phyloP scores from a whole-genome alignment of 2,888 invertebrate genomes.

The Leptarthrus brevirostris region DNA sequence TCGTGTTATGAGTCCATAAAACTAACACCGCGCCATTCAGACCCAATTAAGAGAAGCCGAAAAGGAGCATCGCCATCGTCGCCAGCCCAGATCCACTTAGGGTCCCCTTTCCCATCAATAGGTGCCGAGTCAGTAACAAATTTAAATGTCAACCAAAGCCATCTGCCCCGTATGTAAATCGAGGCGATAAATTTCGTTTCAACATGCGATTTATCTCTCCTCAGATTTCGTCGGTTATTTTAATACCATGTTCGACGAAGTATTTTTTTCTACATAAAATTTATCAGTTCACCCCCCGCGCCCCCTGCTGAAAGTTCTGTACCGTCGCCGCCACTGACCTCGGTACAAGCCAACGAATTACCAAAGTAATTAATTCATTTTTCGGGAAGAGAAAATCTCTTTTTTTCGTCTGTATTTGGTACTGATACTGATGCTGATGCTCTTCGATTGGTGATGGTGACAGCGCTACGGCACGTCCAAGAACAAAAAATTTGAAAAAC shows the following conservation, averaged over 20 bases:
- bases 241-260: slow-evolving; percentile 46
- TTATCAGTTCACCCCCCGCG: neutral
- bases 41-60: slow-evolving; percentile 36
- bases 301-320: neutral
- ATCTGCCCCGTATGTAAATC: slow-evolving; percentile 54
- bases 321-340: neutral
- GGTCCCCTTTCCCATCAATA: slow-evolving; percentile 5
- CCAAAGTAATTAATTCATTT: slow-evolving; percentile 40
- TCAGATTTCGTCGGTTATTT: slow-evolving; percentile 48
- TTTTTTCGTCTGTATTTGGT: slow-evolving; percentile 6
- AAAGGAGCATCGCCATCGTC: slow-evolving; percentile 13
- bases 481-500: slow-evolving; percentile 9
- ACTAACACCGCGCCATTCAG: slow-evolving; percentile 43
- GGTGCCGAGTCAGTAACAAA: slow-evolving; percentile 49
- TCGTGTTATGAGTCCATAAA: slow-evolving; percentile 46
- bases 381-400: slow-evolving; percentile 19
- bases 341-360: slow-evolving; percentile 14
- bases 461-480: slow-evolving; percentile 2
- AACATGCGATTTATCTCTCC: slow-evolving; percentile 54
- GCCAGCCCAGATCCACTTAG: neutral
- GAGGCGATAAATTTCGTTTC: slow-evolving; percentile 53
- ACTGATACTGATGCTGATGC: neutral
- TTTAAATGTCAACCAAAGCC: slow-evolving; percentile 54
- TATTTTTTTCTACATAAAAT: slow-evolving; percentile 21
- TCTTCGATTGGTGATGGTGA: slow-evolving; percentile 19